Evolutionary conservation across 2,888 invertebrate species (phyloP), one percentile per base, ranked within the genome.

Genomic region (Erynnis tages): DNA sequence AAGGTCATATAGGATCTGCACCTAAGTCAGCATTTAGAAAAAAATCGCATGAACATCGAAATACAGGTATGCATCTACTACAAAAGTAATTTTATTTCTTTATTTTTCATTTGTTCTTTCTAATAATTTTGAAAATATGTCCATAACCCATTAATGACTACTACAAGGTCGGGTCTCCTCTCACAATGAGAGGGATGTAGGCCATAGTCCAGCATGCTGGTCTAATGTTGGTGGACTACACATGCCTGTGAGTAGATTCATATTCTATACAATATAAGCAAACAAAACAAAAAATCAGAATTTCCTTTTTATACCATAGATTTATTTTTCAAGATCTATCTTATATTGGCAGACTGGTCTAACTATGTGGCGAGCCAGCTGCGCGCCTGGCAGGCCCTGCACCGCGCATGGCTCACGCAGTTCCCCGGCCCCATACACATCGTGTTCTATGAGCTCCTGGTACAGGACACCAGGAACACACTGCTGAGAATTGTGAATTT

Each of bases 1-100:
- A 94, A 38, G 95, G 95, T 0, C 95, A 95, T 68, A 92, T 95
- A 54, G 95, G 95, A 0, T 94, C 94, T 58, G 95, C 95, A 0
- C 93, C 94, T 0, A 83, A 76, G 57, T 79, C 84, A 0, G 89
- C 86, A 0, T 88, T 87, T 53, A 74, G 69, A 47, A 75, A 62
- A 53, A 79, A 71, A 59, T 61, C 74, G 1, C 63, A 62, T 37
- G 73, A 93, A 90, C 66, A 91, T 85, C 78, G 92, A 91, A 76
- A 91, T 89, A 86, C 78, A 54, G 82, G 83, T 79, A 65, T 57
- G n/a, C n/a, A n/a, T n/a, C n/a, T n/a, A n/a, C n/a, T n/a, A n/a
- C n/a, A n/a, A n/a, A n/a, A n/a, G n/a, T n/a, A n/a, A n/a, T n/a
- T n/a, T n/a, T n/a, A n/a, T n/a, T n/a, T n/a, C n/a, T n/a, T n/a